Conservation (phyloP, 2,113 vertebrate genomes). For the Phylloscopus trochiloides region DNA sequence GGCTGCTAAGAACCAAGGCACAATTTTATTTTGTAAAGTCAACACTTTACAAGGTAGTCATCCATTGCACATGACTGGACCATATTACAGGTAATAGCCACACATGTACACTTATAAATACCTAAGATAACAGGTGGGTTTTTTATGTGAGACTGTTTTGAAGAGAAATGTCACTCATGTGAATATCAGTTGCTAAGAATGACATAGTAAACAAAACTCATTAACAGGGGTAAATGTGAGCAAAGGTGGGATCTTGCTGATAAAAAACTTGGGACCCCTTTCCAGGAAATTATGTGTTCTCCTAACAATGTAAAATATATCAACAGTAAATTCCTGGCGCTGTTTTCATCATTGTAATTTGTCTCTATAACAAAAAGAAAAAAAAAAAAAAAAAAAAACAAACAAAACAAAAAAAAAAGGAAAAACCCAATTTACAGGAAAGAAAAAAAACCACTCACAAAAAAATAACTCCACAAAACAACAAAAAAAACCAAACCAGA, state of each 20-base stretch:
- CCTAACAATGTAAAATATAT: constrained; percentile 1
- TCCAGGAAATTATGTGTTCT: background rate
- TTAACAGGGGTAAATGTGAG: background rate
- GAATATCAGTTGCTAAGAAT: background rate
- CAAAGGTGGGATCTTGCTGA: background rate
- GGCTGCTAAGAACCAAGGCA: background rate
- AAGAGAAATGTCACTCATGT: background rate
- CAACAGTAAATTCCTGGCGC: background rate
- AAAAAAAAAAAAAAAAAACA: background rate
- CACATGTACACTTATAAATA: background rate
- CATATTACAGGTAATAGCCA: background rate
- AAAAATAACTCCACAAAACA: background rate
- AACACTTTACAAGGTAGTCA: background rate
- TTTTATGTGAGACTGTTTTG: background rate
- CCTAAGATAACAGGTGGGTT: background rate
- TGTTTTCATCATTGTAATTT: background rate
- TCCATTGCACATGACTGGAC: background rate
- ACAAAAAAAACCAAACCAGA: background rate
- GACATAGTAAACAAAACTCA: background rate
- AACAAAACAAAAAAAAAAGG: rapidly evolving
- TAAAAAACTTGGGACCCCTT: constrained; percentile 30
- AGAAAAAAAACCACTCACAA: too few species aligned
- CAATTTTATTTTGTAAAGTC: background rate
- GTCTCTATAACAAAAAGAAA: background rate
- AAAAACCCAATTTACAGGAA: too few species aligned